Evolutionary conservation across 2,888 invertebrate species (phyloP).

Genomic region (Monoplex corrugatus): DNA sequence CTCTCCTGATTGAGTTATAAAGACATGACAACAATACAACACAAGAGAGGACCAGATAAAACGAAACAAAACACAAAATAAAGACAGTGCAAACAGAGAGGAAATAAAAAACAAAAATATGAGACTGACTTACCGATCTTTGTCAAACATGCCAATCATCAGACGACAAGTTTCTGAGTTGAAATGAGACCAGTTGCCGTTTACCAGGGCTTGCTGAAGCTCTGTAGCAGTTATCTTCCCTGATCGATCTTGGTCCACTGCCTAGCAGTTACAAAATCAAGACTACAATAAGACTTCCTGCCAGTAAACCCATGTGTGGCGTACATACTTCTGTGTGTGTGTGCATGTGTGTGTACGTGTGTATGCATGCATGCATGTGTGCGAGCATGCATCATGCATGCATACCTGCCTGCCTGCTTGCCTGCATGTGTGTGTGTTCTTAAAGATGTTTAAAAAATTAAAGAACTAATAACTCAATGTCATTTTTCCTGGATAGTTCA

Average conservation of each 20-base stretch:
- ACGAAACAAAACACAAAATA: too few relatives aligned
- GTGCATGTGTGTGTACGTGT: neutral
- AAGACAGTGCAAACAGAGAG: too few relatives aligned
- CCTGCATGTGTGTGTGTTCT: neutral
- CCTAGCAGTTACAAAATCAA: slow-evolving; percentile 54
- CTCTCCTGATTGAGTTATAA: too few relatives aligned
- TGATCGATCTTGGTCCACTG: slow-evolving; percentile 77
- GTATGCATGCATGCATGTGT: neutral
- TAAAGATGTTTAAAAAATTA: too few relatives aligned
- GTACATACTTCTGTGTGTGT: neutral
- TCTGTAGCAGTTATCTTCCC: slow-evolving; percentile 78
- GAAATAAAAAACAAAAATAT: neutral
- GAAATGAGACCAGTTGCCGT: slow-evolving; percentile 82
- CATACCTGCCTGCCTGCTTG: neutral
- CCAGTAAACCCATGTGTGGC: too few relatives aligned
- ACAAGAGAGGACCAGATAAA: too few relatives aligned
- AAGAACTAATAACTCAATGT: too few relatives aligned
- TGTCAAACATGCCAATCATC: slow-evolving; percentile 82
- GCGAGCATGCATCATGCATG: neutral
- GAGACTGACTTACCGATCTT: slow-evolving; percentile 70
- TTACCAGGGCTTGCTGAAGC: slow-evolving; percentile 78
- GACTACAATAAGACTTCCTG: too few relatives aligned
- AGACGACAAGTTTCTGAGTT: slow-evolving; percentile 81
- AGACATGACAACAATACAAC: too few relatives aligned
- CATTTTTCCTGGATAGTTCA: too few relatives aligned